These are phyloP conservation scores for Otolemur crassicaudatus DNA, from an alignment of 2,797 vertebrate genomes.

Conservation along the genomic window DNA sequence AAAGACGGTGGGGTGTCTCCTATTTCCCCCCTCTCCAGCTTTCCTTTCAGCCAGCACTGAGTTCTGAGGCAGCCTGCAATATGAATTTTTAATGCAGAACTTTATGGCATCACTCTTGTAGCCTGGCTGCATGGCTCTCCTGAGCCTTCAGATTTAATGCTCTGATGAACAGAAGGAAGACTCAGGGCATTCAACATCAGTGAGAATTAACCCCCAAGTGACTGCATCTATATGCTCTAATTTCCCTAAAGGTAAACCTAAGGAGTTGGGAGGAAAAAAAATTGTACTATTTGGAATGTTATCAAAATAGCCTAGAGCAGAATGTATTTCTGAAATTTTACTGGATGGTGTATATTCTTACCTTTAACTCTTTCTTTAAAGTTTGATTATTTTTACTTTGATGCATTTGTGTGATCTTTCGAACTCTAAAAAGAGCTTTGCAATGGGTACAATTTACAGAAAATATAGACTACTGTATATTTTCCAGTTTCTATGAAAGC, in stretches of 20 bases:
- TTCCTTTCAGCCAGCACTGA: slow-evolving; percentile 89
- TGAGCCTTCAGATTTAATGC: slow-evolving; percentile 91
- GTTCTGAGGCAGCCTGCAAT: slow-evolving; percentile 89
- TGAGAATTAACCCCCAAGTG: slow-evolving; percentile 88
- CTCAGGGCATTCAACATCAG: slow-evolving; percentile 86
- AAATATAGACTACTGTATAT: neutral
- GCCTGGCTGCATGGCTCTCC: slow-evolving; percentile 88
- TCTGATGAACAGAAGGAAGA: slow-evolving; percentile 89
- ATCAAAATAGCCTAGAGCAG: slow-evolving; percentile 32
- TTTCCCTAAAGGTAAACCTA: slow-evolving; percentile 80
- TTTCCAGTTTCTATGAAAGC: slow-evolving; percentile 34
- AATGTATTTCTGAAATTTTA: neutral
- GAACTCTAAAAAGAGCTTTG: neutral
- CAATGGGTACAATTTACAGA: neutral
- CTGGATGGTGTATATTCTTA: neutral
- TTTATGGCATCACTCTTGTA: slow-evolving; percentile 88
- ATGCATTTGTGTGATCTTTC: slow-evolving; percentile 17
- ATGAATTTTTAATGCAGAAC: slow-evolving; percentile 93
- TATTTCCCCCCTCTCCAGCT: slow-evolving; percentile 88
- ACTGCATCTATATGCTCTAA: slow-evolving; percentile 59
- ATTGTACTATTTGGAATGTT: neutral
- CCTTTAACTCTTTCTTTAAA: slow-evolving; percentile 40
- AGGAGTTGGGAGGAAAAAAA: neutral
- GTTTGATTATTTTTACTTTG: neutral
- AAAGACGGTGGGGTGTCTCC: slow-evolving; percentile 89